These are phyloP conservation scores for Poecilia wingei DNA, from an alignment of 2,797 vertebrate genomes.

Conservation along the genomic window DNA sequence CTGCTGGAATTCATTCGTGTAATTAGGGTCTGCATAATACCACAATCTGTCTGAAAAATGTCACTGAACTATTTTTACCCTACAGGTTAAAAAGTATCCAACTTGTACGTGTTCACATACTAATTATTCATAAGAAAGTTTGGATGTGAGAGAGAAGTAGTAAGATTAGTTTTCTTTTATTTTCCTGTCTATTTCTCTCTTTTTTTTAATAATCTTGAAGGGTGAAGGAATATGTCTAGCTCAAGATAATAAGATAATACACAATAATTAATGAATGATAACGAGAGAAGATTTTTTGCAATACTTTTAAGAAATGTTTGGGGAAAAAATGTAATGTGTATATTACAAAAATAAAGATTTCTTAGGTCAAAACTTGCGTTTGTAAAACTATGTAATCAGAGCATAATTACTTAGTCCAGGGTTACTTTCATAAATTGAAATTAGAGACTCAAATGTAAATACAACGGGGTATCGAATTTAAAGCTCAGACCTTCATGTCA, in stretches of 20 bases:
- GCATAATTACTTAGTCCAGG: not conserved
- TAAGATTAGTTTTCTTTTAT: not conserved
- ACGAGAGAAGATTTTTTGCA: not conserved
- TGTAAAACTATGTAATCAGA: not conserved
- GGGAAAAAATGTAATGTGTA: not conserved
- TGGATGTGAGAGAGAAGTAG: not conserved
- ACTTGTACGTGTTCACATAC: not conserved
- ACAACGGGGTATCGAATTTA: not conserved
- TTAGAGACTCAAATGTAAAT: not conserved
- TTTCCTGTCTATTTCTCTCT: not conserved
- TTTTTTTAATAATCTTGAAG: not conserved
- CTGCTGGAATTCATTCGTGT: not conserved
- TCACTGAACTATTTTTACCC: not conserved
- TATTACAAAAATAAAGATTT: not conserved
- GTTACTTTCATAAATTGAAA: not conserved
- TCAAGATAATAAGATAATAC: not conserved
- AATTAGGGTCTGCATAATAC: not conserved
- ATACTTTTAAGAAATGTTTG: not conserved
- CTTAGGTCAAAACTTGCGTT: not conserved
- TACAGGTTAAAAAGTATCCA: not conserved
- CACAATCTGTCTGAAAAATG: not conserved
- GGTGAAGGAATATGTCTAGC: not conserved
- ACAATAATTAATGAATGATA: not conserved
- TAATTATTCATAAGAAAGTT: not conserved
- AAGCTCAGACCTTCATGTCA: not conserved